Evolutionary conservation across 2,888 invertebrate species (phyloP).

Genomic region (Heliothis peltigera): DNA sequence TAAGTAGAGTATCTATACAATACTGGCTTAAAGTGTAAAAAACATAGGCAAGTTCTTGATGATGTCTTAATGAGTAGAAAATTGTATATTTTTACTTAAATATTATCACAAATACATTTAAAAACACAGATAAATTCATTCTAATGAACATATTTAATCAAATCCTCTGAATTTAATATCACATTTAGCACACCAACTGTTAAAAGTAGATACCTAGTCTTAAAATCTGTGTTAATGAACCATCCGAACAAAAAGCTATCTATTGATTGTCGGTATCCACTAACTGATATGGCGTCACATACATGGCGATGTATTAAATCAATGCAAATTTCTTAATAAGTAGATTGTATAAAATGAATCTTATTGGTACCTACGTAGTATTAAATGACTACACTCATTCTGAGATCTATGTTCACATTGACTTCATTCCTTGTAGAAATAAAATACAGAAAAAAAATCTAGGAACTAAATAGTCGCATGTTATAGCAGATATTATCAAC

Average conservation of each 20-base stretch:
- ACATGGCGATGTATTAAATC: constrained; percentile 17
- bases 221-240: too few species aligned
- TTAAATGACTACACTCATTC: constrained; percentile 72
- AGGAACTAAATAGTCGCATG: constrained; percentile 56
- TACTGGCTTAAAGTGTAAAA: constrained; percentile 70
- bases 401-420: constrained; percentile 77
- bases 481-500: constrained; percentile 21
- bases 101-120: constrained; percentile 57
- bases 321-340: constrained; percentile 36
- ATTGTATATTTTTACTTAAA: constrained; percentile 40
- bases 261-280: background rate
- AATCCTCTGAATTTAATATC: constrained; percentile 48
- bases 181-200: constrained; percentile 57
- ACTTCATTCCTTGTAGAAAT: constrained; percentile 65
- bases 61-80: constrained; percentile 9
- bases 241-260: too few species aligned
- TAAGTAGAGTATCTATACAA: constrained; percentile 57
- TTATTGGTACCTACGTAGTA: constrained; percentile 54
- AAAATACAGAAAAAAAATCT: constrained; percentile 48
- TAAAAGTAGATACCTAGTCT: background rate
- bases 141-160: constrained; percentile 9
- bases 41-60: too few species aligned
- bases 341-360: constrained; percentile 26
- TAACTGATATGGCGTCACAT: background rate
- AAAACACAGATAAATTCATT: constrained; percentile 33